Percentiles rank a stretch among this genome's conserved stretches.
These are phyloP conservation scores for Dinoponera quadriceps DNA, from an alignment of 1,140 invertebrate genomes.

Conservation along the genomic window DNA sequence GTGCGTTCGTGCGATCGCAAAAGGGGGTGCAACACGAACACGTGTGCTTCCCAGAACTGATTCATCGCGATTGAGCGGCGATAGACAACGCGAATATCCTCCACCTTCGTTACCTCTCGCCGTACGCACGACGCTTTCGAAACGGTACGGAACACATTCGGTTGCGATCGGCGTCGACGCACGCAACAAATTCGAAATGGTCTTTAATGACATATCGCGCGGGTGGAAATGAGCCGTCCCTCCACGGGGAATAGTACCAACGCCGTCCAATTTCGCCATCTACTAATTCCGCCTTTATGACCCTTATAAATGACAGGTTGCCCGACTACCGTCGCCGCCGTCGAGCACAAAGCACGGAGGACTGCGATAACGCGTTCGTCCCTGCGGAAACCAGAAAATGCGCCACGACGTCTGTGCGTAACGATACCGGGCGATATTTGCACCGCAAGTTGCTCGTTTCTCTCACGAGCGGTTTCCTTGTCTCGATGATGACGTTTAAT, in stretches of 20 bases:
- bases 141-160: too few relatives aligned
- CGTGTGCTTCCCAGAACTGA: constrained; percentile 63
- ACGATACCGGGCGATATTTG: constrained; percentile 29
- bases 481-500: constrained; percentile 21
- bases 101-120: constrained; percentile 15
- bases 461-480: neutral
- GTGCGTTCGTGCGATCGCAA: constrained; percentile 43
- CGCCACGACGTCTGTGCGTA: neutral
- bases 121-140: constrained; percentile 51
- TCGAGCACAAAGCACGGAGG: constrained; percentile 20
- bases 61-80: constrained; percentile 53
- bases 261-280: constrained; percentile 42
- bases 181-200: constrained; percentile 68
- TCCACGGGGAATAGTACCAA: neutral
- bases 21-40: constrained; percentile 7
- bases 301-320: constrained; percentile 53
- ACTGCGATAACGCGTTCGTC: constrained; percentile 35
- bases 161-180: constrained; percentile 39
- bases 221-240: constrained; percentile 26
- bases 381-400: constrained; percentile 28
- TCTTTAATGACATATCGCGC: constrained; percentile 68
- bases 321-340: neutral
- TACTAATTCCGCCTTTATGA: constrained; percentile 51
- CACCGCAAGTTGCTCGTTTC: neutral
- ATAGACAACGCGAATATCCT: constrained; percentile 61